Evolutionary conservation across 2,888 invertebrate genomes (phyloP), one percentile per base, ranked within the genome.

Genomic region (Apantesis nais): DNA sequence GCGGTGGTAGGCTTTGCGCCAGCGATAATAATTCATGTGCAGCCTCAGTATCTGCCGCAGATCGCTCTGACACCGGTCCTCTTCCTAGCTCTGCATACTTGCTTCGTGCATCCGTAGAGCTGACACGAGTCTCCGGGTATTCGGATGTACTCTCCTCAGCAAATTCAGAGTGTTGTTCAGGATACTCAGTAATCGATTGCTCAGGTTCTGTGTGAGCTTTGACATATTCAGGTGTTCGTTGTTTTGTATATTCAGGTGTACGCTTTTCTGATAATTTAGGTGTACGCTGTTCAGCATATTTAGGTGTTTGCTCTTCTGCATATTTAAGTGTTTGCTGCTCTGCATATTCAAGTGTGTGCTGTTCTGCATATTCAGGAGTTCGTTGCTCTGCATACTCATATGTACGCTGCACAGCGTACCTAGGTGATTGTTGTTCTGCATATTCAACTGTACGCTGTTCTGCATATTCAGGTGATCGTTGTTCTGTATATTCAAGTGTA

Each of bases 21-120:
- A 97, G 92, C 64, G 97, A 97, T 41, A 97, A 93, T 75, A 97
- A 94, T 89, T 97, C 98, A 89, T 98, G 98, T 0, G 98, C 98
- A 48, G 98, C 98, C 93, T 98, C 98, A 16, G 98, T 98, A 91
- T 98, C 98, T 85, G 98, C 98, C 39, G 97, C 96, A 81, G 97
- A 96, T 68, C 97, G 96, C 85, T 95, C 95, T n/a, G 93, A 93
- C 73, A 89, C 58, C 67, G 86, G 84, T 85, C 90, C 65, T 68
- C 96, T 95, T 68, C 97, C 96, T 85, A 95, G 95, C 48, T 94
- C 93, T 68, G 89, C 62, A 74, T 85, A 84, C 87, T 91, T 90
- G 88, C 89, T 89, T 85, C 92, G 90, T 85, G 93, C 88, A 89
- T 93, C 94, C 88, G 92, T 95, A 84, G 88, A 83, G 67, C 89